Evolutionary conservation across 2,797 vertebrate species (phyloP).

Genomic region (Anguilla obscura): DNA sequence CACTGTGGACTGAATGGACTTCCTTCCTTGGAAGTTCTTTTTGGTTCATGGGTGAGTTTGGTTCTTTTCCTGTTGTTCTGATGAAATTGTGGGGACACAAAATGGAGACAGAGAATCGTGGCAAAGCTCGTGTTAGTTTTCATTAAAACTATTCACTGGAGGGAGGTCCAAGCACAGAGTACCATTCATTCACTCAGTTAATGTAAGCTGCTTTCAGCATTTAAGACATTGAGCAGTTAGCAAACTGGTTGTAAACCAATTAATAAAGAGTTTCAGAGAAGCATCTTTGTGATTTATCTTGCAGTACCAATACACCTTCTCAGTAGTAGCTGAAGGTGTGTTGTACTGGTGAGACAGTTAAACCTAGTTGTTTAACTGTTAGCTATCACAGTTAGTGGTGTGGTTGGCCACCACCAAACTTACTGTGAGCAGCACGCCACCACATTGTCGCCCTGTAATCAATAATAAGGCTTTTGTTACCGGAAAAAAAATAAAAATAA

Average conservation of each 20-base stretch:
- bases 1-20: constrained; percentile 57
- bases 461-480: background rate
- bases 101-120: background rate
- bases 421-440: background rate
- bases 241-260: background rate
- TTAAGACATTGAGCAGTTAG: background rate
- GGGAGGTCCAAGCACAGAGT: constrained; percentile 3
- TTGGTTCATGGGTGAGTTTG: constrained; percentile 30
- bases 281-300: background rate
- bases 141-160: constrained; percentile 7
- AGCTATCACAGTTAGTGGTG: background rate
- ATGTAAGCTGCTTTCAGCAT: background rate
- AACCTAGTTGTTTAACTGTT: background rate
- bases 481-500: no score
- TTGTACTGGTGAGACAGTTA: background rate
- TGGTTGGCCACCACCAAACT: background rate
- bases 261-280: background rate
- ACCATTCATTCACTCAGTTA: background rate
- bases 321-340: background rate
- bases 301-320: background rate
- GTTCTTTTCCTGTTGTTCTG: background rate
- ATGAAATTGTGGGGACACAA: background rate
- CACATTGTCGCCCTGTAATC: background rate
- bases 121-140: background rate
- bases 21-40: constrained; percentile 58